Evolutionary conservation across 2,797 vertebrate genomes (phyloP), one percentile per base, ranked within the genome.

Genomic region (Fistularia commersonii): DNA sequence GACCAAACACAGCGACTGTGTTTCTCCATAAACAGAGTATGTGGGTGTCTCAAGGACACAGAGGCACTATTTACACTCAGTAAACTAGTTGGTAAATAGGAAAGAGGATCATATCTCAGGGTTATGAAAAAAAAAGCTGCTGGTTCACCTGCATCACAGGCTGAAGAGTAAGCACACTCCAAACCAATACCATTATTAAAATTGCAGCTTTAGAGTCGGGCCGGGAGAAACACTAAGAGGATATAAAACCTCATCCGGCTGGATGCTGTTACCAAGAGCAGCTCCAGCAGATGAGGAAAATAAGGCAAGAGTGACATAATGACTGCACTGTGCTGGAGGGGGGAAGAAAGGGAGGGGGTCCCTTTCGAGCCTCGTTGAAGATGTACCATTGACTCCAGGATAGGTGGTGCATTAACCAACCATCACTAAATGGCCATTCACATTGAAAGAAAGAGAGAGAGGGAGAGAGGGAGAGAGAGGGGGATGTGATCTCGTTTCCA

Each of bases 1-100:
- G 48, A 51, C 32, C 57, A 42, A 31, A 59, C 36, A 33, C 32
- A 74, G 70, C 52, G 35, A 37, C 49, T 46, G 47, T 77, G 69
- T 78, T 77, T 57, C 66, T 64, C 64, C 63, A 51, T 74, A 77
- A 81, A 83, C 83, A 81, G 52, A 70, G 56, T 36, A 68, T 72
- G 81, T 73, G 77, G 80, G 76, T 62, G 58, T 69, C 64, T 71
- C 65, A 79, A 83, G 74, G 75, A 81, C 72, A 81, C 58, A 55
- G 43, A 52, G 11, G 42, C 57, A 64, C 57, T 71, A 48, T 81
- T 80, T 72, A 78, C 69, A 74, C 52, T 8, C 45, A 52, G 33
- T 43, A 47, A 42, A 51, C 57, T 49, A 45, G 48, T 59, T 45
- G 38, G 69, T 66, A 63, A 69, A 70, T 13, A 58, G 44, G 11